These are phyloP conservation scores for Gallinago stenura DNA, from an alignment of 2,797 vertebrate genomes.

Conservation along the genomic window DNA sequence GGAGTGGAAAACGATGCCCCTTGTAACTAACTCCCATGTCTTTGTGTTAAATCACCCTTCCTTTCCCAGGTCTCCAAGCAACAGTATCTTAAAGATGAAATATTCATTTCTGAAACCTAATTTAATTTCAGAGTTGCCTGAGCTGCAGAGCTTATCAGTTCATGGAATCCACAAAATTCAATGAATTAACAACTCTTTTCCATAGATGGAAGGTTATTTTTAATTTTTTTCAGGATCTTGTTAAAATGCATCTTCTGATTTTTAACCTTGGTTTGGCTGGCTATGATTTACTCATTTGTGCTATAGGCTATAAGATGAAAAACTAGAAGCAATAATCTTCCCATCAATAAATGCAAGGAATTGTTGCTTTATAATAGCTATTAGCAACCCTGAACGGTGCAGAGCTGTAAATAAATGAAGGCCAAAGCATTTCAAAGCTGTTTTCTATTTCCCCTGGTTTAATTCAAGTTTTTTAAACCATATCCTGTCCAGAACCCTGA, in stretches of 20 bases:
- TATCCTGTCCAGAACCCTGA: constrained; percentile 11
- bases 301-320: constrained; percentile 52
- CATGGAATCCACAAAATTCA: constrained; percentile 73
- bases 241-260: constrained; percentile 66
- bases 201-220: constrained; percentile 49
- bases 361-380: constrained; percentile 65
- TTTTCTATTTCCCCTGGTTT: neutral
- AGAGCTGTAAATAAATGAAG: constrained; percentile 38
- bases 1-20: constrained; percentile 49
- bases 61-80: constrained; percentile 79
- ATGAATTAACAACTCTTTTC: constrained; percentile 75
- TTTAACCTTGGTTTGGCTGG: constrained; percentile 73
- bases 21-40: constrained; percentile 46
- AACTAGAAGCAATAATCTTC: constrained; percentile 65
- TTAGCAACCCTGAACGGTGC: constrained; percentile 37
- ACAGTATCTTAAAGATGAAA: constrained; percentile 83
- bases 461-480: neutral
- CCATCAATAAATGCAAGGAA: constrained; percentile 70
- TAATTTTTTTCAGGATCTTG: constrained; percentile 12
- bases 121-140: constrained; percentile 81
- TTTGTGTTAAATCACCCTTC: constrained; percentile 73
- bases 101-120: constrained; percentile 82
- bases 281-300: constrained; percentile 68
- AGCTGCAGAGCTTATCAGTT: constrained; percentile 75
- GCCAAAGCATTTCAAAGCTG: constrained; percentile 20